Base-by-base conservation (phyloP, 2,113 vertebrate species). In the Alosa alosa region DNA sequence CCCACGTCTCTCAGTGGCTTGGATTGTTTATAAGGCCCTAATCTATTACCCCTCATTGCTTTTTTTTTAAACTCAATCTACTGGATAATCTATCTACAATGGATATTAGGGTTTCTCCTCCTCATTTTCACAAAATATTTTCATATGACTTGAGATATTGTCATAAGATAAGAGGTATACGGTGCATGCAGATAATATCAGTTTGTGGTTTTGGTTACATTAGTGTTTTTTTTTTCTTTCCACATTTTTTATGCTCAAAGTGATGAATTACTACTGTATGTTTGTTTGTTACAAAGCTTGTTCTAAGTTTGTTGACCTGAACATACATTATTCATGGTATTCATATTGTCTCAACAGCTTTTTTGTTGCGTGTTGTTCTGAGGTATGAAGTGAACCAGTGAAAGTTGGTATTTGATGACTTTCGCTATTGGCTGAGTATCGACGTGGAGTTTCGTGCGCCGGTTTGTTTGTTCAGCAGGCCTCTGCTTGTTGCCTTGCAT, bases 391-490 rank as follows among this genome's bases (percentile, higher is more conserved):
- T 15, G 81, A 60, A 57, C 17, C 15, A 83, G 52, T n/a, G 45
- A 25, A 25, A 49, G 13, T 8, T 20, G 72, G 47, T 75, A 46
- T 81, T 45, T 75, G 85, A 55, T 83, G 36, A 18, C 41, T 68
- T 78, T n/a, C 82, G 52, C 64, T n/a, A 22, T 45, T 45, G 83
- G 50, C 78, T 81, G 45, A 17, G 57, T 82, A 25, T 6, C 81
- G 78, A 11, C 20, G 46, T 31, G 17, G 11, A n/a, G 45, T 49
- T 72, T 82, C 36, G 46, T 5, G 2, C 31, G 31, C 64, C 39
- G 55, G 20, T 84, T 84, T 55, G 55, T 78, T 87, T 89, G 84
- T 57, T 82, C 41, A 78, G 84, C 88, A 89, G 86, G 88, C 57
- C 83, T 50, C 75, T 47, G 64, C 88, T 47, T 90, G 89, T 85